These are phyloP conservation scores for Apocheima hispidaria DNA, from an alignment of 2,888 invertebrate species.

Conservation along the genomic window DNA sequence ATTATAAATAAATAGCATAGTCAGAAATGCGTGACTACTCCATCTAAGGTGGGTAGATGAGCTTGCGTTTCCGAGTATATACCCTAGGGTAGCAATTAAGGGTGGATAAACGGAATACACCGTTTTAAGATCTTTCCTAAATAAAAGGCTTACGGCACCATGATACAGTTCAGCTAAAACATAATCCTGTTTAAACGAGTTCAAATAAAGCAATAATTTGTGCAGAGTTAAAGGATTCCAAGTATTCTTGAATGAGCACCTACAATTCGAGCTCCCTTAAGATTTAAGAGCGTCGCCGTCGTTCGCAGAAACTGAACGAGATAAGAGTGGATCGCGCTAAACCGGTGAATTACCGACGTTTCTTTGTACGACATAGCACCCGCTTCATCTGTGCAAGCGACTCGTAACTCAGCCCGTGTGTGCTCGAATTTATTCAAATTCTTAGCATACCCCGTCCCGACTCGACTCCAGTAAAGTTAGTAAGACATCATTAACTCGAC, in stretches of 20 bases:
- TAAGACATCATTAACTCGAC: constrained; percentile 74
- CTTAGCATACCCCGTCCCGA: constrained; percentile 62
- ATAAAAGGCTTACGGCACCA: background rate
- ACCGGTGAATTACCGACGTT: constrained; percentile 71
- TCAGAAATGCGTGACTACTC: too few species aligned
- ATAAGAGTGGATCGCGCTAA: constrained; percentile 72
- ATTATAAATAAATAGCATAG: too few species aligned
- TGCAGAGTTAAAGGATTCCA: constrained; percentile 72
- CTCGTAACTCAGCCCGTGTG: constrained; percentile 61
- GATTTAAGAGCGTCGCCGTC: constrained; percentile 72
- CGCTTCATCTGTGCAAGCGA: constrained; percentile 51
- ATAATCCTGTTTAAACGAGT: constrained; percentile 48
- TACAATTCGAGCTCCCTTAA: constrained; percentile 65
- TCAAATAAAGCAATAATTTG: constrained; percentile 73
- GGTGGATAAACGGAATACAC: too few species aligned
- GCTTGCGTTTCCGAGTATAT: too few species aligned
- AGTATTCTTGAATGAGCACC: constrained; percentile 64
- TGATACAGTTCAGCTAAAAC: constrained; percentile 11
- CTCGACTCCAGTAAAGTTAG: constrained; percentile 64
- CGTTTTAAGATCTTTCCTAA: too few species aligned
- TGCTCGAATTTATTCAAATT: constrained; percentile 73
- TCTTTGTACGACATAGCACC: constrained; percentile 64
- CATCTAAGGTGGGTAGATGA: too few species aligned
- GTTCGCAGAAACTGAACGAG: constrained; percentile 67
- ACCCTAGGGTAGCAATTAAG: too few species aligned